Percentiles rank a stretch among this genome's conserved stretches.
These are phyloP conservation scores for Calyptommatus sinebrachiatus DNA, from an alignment of 2,113 vertebrate species.

Conservation along the genomic window DNA sequence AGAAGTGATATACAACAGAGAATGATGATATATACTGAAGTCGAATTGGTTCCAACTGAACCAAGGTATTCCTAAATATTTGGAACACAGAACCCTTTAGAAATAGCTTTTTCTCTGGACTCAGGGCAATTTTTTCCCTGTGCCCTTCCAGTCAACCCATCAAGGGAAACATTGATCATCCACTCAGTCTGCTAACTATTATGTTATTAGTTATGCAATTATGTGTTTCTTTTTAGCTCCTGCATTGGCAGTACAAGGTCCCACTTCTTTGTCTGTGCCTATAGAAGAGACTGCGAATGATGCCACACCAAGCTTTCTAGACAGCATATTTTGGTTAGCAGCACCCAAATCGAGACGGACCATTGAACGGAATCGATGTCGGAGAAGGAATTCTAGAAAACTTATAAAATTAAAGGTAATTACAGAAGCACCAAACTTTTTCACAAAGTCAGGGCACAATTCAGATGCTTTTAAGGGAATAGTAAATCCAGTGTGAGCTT, in stretches of 20 bases:
- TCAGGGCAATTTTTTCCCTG: too few species aligned
- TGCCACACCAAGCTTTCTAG: constrained; percentile 58
- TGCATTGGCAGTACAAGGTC: constrained; percentile 74
- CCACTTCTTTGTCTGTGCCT: constrained; percentile 57
- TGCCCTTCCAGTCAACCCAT: too few species aligned
- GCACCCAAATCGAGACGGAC: constrained; percentile 89
- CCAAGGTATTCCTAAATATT: too few species aligned
- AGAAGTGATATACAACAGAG: too few species aligned
- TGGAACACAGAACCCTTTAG: too few species aligned
- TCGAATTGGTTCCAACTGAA: too few species aligned
- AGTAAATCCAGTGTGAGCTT: too few species aligned
- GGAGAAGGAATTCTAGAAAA: constrained; percentile 80
- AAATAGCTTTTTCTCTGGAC: too few species aligned
- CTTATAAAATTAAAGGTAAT: constrained; percentile 85
- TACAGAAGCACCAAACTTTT: too few species aligned
- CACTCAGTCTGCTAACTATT: fast-evolving
- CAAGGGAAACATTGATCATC: neutral
- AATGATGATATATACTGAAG: too few species aligned
- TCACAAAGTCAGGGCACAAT: too few species aligned
- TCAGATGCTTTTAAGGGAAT: too few species aligned
- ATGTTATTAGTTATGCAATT: fast-evolving
- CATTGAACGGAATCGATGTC: constrained; percentile 90
- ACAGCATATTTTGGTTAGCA: constrained; percentile 90
- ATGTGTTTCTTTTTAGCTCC: constrained; percentile 66
- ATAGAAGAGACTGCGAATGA: neutral